A percentile compares a stretch with the other conserved stretches of the same genome.
Conservation (phyloP, 2,888 invertebrate genomes). For the Himalopsyche tibetana region DNA sequence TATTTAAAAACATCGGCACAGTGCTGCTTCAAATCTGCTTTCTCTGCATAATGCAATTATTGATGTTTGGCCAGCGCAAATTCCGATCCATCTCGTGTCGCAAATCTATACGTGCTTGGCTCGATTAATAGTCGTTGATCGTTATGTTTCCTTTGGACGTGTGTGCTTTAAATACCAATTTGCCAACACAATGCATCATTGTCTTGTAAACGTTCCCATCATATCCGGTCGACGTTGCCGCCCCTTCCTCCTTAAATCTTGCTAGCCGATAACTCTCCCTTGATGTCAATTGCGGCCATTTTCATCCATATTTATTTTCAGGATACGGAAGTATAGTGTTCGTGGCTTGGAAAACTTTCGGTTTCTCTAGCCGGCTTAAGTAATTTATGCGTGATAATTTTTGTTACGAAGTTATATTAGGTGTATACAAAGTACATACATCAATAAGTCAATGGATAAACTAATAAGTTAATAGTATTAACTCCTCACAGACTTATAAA, state of each 20-base stretch:
- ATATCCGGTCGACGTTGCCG: not conserved
- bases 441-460: too few relatives aligned
- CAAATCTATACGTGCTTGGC: not conserved
- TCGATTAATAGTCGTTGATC: not conserved
- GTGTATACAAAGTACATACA: too few relatives aligned
- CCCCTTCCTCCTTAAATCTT: conserved; percentile 1
- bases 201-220: conserved; percentile 14
- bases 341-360: not conserved
- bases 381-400: conserved; percentile 11
- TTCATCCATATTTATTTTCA: not conserved
- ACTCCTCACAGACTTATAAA: too few relatives aligned
- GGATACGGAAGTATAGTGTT: not conserved
- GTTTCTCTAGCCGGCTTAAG: not conserved
- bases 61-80: not conserved
- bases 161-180: conserved; percentile 11
- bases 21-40: too few relatives aligned
- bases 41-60: too few relatives aligned
- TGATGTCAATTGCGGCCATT: not conserved
- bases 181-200: conserved; percentile 3
- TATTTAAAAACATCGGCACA: too few relatives aligned
- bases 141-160: not conserved
- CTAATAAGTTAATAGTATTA: too few relatives aligned
- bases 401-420: too few relatives aligned
- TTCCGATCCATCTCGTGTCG: not conserved
- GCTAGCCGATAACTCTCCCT: not conserved